phyloP scores from a whole-genome alignment of 1,140 invertebrate genomes.

The Drosophila athabasca region DNA sequence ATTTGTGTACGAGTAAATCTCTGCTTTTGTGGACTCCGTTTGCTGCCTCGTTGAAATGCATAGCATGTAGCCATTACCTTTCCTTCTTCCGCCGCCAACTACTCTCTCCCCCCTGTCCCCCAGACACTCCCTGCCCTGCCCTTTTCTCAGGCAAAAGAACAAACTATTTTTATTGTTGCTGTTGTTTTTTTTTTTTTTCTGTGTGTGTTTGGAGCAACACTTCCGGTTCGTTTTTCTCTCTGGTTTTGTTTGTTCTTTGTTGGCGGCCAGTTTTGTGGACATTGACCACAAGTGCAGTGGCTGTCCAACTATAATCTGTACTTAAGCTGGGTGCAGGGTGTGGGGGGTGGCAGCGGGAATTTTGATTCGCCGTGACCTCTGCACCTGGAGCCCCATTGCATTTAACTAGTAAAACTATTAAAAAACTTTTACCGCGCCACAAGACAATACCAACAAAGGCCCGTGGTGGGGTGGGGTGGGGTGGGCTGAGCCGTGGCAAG shows the following conservation, averaged over 20 bases:
- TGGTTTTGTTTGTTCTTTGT: not conserved
- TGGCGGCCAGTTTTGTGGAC: slow-evolving; percentile 6
- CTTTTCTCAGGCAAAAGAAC: slow-evolving; percentile 10
- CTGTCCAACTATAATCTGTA: slow-evolving; percentile 37
- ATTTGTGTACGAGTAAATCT: slow-evolving; percentile 15
- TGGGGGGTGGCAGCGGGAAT: slow-evolving; percentile 7
- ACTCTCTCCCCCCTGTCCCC: not conserved
- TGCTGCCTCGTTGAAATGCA: slow-evolving; percentile 55
- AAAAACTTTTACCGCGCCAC: slow-evolving; percentile 41
- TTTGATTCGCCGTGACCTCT: slow-evolving; percentile 14
- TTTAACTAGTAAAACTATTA: slow-evolving; percentile 46
- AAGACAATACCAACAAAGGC: slow-evolving; percentile 26
- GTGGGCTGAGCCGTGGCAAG: not conserved
- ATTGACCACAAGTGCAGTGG: slow-evolving; percentile 47
- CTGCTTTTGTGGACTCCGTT: too few species aligned
- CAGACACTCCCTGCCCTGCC: not conserved
- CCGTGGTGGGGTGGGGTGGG: too few species aligned
- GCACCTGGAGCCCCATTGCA: slow-evolving; percentile 15
- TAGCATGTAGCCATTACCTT: slow-evolving; percentile 36
- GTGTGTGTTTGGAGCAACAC: slow-evolving; percentile 57
- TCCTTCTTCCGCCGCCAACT: not conserved
- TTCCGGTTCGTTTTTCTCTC: slow-evolving; percentile 51
- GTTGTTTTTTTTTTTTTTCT: too few species aligned
- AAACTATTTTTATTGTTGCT: slow-evolving; percentile 11
- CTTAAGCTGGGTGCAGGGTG: not conserved